Percentiles rank a stretch among this genome's conserved stretches.
phyloP scores from a whole-genome alignment of 2,888 invertebrate genomes.

The Boloria euphrosyne region DNA sequence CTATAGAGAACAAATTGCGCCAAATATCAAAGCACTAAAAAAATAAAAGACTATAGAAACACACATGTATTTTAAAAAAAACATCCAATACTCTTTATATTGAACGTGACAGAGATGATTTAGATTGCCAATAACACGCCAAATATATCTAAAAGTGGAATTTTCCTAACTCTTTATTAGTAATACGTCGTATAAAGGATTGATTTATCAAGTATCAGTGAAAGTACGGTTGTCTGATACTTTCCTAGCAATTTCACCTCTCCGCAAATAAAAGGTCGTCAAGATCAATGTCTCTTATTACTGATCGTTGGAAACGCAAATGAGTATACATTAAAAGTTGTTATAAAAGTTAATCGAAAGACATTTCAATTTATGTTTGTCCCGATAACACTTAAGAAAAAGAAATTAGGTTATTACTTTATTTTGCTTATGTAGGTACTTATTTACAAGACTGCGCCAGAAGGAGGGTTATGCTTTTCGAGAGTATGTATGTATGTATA shows the following conservation, averaged over 20 bases:
- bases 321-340: not conserved
- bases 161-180: constrained; percentile 9
- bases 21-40: too few relatives aligned
- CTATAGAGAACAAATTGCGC: too few relatives aligned
- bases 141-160: not conserved
- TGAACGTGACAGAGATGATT: not conserved
- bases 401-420: not conserved
- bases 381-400: not conserved
- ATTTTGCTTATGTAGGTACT: too few relatives aligned
- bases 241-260: constrained; percentile 40
- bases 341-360: not conserved
- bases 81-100: not conserved
- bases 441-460: too few relatives aligned
- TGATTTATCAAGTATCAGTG: constrained; percentile 41
- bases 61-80: too few relatives aligned
- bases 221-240: constrained; percentile 42
- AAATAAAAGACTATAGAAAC: too few relatives aligned
- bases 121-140: constrained; percentile 3
- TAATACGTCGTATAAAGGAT: constrained; percentile 29
- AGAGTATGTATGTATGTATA: too few relatives aligned
- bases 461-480: too few relatives aligned
- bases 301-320: constrained; percentile 27
- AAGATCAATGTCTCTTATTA: constrained; percentile 31
- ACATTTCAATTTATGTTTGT: not conserved
- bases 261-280: constrained; percentile 40